These are phyloP conservation scores for Tuta absoluta DNA, from an alignment of 2,888 invertebrate genomes.

Conservation along the genomic window DNA sequence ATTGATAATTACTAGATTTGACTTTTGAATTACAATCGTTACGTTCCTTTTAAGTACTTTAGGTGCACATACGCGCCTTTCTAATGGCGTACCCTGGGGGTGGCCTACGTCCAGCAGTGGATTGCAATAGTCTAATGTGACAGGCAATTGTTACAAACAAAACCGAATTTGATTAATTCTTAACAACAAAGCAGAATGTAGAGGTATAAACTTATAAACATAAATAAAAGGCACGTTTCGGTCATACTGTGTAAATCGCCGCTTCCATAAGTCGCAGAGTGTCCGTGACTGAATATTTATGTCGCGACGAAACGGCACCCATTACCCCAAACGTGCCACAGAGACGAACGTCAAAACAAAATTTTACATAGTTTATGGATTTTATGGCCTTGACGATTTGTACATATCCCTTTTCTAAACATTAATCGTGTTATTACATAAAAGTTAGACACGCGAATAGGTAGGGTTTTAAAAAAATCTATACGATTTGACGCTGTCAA, in stretches of 20 bases:
- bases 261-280: constrained; percentile 55
- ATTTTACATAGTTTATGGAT: constrained; percentile 66
- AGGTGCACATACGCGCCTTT: no score
- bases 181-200: neutral
- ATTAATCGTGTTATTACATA: neutral
- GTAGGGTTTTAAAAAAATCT: no score
- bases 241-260: constrained; percentile 50
- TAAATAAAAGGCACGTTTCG: constrained; percentile 37
- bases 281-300: constrained; percentile 70
- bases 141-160: neutral
- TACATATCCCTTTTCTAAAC: neutral
- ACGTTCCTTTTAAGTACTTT: no score
- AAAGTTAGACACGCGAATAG: no score
- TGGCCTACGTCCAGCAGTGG: no score
- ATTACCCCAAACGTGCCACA: constrained; percentile 49
- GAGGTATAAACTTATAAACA: neutral
- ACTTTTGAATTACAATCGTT: no score
- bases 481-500: no score
- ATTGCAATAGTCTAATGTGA: no score
- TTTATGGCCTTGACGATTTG: constrained; percentile 42
- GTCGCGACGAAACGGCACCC: constrained; percentile 39
- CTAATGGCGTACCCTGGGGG: no score
- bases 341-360: constrained; percentile 60
- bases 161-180: neutral
- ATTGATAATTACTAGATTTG: no score